These are phyloP conservation scores for Oceanites oceanicus DNA, from an alignment of 2,113 vertebrate genomes.

Conservation along the genomic window DNA sequence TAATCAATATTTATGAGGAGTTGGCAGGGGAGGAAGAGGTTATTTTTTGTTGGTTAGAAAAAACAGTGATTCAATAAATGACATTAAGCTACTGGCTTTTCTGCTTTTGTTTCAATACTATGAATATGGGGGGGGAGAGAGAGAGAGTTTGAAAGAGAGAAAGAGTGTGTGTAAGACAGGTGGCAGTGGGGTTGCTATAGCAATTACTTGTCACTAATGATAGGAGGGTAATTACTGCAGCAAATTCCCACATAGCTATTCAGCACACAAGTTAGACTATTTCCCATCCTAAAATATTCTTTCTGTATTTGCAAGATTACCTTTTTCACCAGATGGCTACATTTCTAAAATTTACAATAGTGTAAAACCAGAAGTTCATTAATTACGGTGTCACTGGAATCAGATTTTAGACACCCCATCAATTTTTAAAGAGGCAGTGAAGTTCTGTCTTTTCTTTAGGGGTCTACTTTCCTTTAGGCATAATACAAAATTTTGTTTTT, in stretches of 20 bases:
- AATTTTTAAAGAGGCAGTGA: neutral
- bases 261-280: conserved; percentile 74
- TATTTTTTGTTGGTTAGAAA: conserved; percentile 65
- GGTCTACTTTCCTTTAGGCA: neutral
- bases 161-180: conserved; percentile 73
- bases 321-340: conserved; percentile 37
- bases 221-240: conserved; percentile 80
- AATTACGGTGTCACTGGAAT: neutral
- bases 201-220: conserved; percentile 82
- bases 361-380: neutral
- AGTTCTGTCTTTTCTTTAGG: neutral
- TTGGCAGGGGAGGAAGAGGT: conserved; percentile 50
- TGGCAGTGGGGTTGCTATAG: conserved; percentile 80
- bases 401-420: neutral
- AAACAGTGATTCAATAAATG: conserved; percentile 62
- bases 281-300: conserved; percentile 62
- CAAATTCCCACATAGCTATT: conserved; percentile 78
- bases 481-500: neutral
- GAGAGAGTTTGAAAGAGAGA: neutral
- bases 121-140: conserved; percentile 41
- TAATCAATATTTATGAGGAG: conserved; percentile 64
- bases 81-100: conserved; percentile 55
- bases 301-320: conserved; percentile 52
- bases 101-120: conserved; percentile 69
- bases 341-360: conserved; percentile 1